phyloP scores from a whole-genome alignment of 2,113 vertebrate genomes.

The Oplegnathus fasciatus region DNA sequence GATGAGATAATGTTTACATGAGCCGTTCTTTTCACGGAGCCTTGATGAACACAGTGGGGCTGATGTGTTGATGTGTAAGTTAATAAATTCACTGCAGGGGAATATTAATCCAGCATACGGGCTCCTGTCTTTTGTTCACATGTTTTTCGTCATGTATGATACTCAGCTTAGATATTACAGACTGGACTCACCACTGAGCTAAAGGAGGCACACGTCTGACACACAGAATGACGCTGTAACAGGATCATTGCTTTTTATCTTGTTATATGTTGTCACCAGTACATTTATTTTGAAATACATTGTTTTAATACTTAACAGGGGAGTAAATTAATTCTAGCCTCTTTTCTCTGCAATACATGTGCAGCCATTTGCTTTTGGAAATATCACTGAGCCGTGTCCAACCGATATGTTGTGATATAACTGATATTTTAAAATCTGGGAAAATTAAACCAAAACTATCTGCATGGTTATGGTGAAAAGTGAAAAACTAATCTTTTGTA shows the following conservation, averaged over 20 bases:
- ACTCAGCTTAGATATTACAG: neutral
- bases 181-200: constrained; percentile 20
- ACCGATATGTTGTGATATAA: neutral
- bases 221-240: neutral
- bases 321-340: neutral
- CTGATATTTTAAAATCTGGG: no score
- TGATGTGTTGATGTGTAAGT: constrained; percentile 7
- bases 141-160: constrained; percentile 3
- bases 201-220: neutral
- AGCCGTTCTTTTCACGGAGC: constrained; percentile 14
- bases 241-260: neutral
- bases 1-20: constrained; percentile 12
- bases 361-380: no score
- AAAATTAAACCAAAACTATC: no score
- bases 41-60: constrained; percentile 21
- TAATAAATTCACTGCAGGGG: constrained; percentile 30
- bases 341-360: neutral
- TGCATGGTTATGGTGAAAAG: no score
- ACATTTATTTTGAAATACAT: neutral
- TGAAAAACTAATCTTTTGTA: no score
- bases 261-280: neutral
- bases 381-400: neutral
- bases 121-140: constrained; percentile 15
- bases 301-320: neutral
- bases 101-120: constrained; percentile 3